Conservation (phyloP, 2,113 vertebrate species). For the Procapra przewalskii region DNA sequence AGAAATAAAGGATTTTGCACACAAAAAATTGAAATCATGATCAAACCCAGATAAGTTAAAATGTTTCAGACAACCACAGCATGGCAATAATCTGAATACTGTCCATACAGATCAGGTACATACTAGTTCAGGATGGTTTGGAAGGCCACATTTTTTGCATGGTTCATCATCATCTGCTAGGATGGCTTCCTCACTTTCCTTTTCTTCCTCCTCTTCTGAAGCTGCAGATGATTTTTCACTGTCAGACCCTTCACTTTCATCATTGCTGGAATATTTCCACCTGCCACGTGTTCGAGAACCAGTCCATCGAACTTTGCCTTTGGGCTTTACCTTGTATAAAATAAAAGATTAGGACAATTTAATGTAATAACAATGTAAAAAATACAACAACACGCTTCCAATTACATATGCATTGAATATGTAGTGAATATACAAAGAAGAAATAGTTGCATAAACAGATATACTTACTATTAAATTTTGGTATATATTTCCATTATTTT, state of each 20-base stretch:
- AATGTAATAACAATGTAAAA: background rate
- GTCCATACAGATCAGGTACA: conserved; percentile 34
- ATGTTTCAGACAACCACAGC: background rate
- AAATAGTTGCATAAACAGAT: background rate
- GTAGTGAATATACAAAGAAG: conserved; percentile 10
- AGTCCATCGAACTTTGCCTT: conserved; percentile 89
- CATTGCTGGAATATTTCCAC: conserved; percentile 88
- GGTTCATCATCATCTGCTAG: conserved; percentile 92
- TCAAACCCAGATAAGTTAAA: background rate
- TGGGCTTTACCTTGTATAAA: conserved; percentile 76
- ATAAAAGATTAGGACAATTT: conserved; percentile 42
- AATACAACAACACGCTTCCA: background rate
- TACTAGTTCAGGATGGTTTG: conserved; percentile 97
- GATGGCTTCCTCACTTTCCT: conserved; percentile 86
- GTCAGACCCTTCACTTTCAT: conserved; percentile 86
- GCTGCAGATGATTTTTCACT: conserved; percentile 86
- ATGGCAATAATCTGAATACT: background rate
- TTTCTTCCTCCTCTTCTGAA: conserved; percentile 82
- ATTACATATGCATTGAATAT: background rate
- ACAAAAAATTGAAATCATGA: background rate
- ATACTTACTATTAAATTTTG: conserved; percentile 1
- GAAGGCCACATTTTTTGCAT: conserved; percentile 95
- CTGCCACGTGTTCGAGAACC: conserved; percentile 88
- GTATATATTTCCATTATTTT: background rate
- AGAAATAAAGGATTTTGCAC: background rate